Base-by-base conservation (phyloP, 2,888 invertebrate species). In the Cosmia trapezina region DNA sequence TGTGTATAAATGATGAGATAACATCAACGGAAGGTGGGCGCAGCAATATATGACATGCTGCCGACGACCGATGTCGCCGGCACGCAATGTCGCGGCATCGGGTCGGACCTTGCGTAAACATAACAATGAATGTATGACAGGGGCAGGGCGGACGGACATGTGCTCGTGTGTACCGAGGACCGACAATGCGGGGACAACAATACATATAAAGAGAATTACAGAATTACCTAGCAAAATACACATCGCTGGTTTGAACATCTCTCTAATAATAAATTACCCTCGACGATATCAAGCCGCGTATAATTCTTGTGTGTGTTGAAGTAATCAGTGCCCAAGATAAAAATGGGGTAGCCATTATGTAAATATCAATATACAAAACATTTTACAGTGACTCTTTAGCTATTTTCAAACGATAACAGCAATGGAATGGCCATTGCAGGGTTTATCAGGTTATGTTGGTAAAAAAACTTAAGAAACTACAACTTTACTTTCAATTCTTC, bases 81-180 rank as follows among this genome's bases (percentile, higher is more conserved):
- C 89, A 90, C 89, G 90, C 88, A 80, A 90, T 84, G 87, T 84
- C 85, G 83, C 79, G 81, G 79, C 80, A 73, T 53, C 83, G 71
- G 84, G 81, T 82, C 87, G 88, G 87, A 87, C 88, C 89, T 90
- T 89, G 90, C 85, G 87, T 86, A 89, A 87, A 86, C 81, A 83
- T 76, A 89, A 90, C 90, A 89, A 90, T 89, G 80, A 73, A 85
- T 76, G 83, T 81, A 81, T 84, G 76, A 51, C 72, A 45, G 64
- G 87, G 90, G 88, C 80, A 86, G 86, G 89, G 87, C 87, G 76
- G 73, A 78, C 33, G 71, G 83, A 77, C 84, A 85, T 75, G 73
- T 80, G 82, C 78, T 80, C 74, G 51, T 71, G 73, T 81, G 80
- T 84, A 82, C 78, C 68, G 76, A 72, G 59, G 41, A 74, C 72